Base-by-base conservation (phyloP, 2,797 vertebrate genomes). In the Platalea minor region DNA sequence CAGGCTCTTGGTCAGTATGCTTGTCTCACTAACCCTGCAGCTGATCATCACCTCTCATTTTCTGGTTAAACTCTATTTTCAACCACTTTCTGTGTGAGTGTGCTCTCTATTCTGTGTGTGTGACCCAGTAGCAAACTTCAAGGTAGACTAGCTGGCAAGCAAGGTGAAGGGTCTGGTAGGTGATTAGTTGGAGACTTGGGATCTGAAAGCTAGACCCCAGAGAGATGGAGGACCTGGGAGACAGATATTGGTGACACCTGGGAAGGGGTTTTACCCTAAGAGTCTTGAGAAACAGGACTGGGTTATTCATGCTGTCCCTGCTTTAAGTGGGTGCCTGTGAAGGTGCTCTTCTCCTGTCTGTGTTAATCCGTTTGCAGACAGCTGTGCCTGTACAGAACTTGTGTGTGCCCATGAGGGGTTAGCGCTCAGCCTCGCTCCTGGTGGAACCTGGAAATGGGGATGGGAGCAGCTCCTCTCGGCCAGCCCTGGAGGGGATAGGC, bases 401-500 rank as follows among this genome's bases (percentile, higher is more conserved):
- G 5, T 63, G 54, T 25, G 13, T 59, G 17, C 5, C 33, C 28
- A 17, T 18, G 16, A 33, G 0, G 12, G 15, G 1, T 11, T 4
- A 7, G 17, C 8, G 57, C 6, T 68, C 59, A 35, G 6, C 20
- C 19, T 35, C 11, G 19, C 13, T 43, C 13, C 23, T 54, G 15
- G 6, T 17, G 13, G 19, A 11, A 3, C 7, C 10, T 57, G 41
- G 28, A 92, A 67, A 70, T 4, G 6, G 18, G 11, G 5, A 29
- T 17, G 8, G 33, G n/a, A 75, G 23, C 20, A 51, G 35, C 8
- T 61, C 31, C 5, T 72, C n/a, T 61, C 28, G 48, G 57, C 31
- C 61, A 68, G 1, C 29, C 24, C 11, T 0, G 1, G 19, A 54
- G 7, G 4, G 1, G 7, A 45, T 46, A 11, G 29, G 35, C 12